Evolutionary conservation across 1,140 invertebrate genomes (phyloP), one percentile per base, ranked within the genome.

Genomic region (Bombus pascuorum): DNA sequence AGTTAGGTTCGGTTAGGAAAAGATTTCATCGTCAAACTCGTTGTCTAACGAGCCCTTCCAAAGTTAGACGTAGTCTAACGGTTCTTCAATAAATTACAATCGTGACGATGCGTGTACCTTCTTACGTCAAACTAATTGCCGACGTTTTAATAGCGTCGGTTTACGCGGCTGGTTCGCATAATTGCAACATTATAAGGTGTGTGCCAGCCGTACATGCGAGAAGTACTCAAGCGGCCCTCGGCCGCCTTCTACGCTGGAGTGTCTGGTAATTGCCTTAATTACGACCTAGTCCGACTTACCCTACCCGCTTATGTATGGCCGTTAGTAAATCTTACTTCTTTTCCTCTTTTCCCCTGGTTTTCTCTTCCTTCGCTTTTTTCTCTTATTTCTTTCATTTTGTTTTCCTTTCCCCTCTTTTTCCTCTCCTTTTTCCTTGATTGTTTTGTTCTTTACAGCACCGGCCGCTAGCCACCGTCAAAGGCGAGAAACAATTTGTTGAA

Each of bases 221-320:
- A 81, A 79, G 76, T 81, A 65, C 89, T 92, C 87, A 89, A 90
- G 83, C 37, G 75, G 75, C 89, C 83, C 66, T 76, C 71, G 74
- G 15, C 59, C 86, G 34, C 82, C 71, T 73, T 77, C 82, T 59
- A 81, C 79, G 86, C 66, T 77, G 82, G 72, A 83, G 83, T 76
- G 91, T 89, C 86, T 74, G 85, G 89, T 91, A 92, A 94, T 93
- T 94, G 93, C 93, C 92, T 94, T 94, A 94, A 94, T 94, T 93
- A 93, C 91, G 89, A 89, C 87, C 76, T 81, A 91, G 91, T 90
- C 90, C 83, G 88, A 91, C 88, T 90, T 91, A 65, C 81, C 18
- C 47, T 53, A 53, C 47, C 85, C 85, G 86, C 70, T 90, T 89
- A 81, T 89, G 86, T 68, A 66, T 71, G 72, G 44, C 81, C 85